A percentile compares a stretch with the other conserved stretches of the same genome.
Conservation (phyloP, 2,888 invertebrate genomes). For the Idaea straminata region DNA sequence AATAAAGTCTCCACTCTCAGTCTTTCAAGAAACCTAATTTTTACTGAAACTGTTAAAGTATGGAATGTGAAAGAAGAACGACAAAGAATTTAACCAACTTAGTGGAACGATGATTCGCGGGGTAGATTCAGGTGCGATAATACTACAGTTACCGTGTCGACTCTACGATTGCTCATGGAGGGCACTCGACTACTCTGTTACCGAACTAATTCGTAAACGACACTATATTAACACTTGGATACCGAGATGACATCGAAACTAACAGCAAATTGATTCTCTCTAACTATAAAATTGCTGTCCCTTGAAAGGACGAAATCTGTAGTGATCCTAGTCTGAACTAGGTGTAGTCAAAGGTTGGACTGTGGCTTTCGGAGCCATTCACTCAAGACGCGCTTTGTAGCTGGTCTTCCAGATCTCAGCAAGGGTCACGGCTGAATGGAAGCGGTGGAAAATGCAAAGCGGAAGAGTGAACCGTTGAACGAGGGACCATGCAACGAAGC, state of each 20-base stretch:
- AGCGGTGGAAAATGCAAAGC: slow-evolving; percentile 97
- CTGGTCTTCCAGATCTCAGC: slow-evolving; percentile 98
- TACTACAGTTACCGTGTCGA: slow-evolving; percentile 32
- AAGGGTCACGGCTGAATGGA: slow-evolving; percentile 96
- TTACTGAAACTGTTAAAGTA: slow-evolving; percentile 60
- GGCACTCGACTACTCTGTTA: slow-evolving; percentile 44
- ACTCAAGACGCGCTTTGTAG: slow-evolving; percentile 94
- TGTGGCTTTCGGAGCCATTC: slow-evolving; percentile 60
- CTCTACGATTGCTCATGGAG: slow-evolving; percentile 41
- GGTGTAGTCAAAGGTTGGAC: slow-evolving; percentile 47
- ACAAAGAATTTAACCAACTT: slow-evolving; percentile 49
- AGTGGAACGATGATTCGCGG: slow-evolving; percentile 42
- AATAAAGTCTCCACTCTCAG: slow-evolving; percentile 69
- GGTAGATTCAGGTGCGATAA: slow-evolving; percentile 37
- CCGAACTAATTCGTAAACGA: slow-evolving; percentile 55
- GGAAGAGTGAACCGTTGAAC: slow-evolving; percentile 96
- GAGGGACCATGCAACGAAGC: slow-evolving; percentile 95
- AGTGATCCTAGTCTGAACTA: slow-evolving; percentile 42
- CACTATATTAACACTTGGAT: slow-evolving; percentile 56
- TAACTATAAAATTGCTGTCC: slow-evolving; percentile 73
- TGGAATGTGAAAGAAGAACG: slow-evolving; percentile 67
- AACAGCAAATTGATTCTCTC: slow-evolving; percentile 59
- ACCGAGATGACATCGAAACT: slow-evolving; percentile 62
- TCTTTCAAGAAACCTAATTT: slow-evolving; percentile 73
- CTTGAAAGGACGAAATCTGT: slow-evolving; percentile 69